Evolutionary conservation across 2,797 vertebrate genomes (phyloP), one percentile per base, ranked within the genome.

Genomic region (Syndactyla subalaris): DNA sequence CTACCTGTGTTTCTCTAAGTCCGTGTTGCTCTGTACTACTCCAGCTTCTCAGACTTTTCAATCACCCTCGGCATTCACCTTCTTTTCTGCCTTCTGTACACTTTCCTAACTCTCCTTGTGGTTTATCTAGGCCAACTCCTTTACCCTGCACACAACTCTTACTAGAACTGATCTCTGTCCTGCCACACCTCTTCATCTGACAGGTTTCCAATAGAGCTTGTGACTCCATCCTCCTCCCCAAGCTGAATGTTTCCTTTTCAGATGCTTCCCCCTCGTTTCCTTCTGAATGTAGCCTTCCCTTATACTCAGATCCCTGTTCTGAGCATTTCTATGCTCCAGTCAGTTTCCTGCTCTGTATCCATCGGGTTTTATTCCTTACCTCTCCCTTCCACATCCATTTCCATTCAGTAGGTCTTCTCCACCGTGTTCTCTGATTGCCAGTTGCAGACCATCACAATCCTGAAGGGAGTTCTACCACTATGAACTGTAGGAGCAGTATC

Each of bases 1-100:
- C 21, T 55, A 14, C 19, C 7, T 39, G 22, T 5, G 2, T 91
- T 91, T 91, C 58, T 89, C 2, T 1, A 16, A 34, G 1, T 72
- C 21, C 49, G 34, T 84, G 6, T 74, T 61, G 39, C 54, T 73
- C 36, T 7, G 3, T 48, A 23, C 27, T 24, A 22, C 46, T 67
- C 29, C 38, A 91, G 14, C 9, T 89, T 68, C 74, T 87, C 46
- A 78, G 34, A 55, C 20, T 68, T 71, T 78, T 75, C 43, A 20
- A 11, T 57, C 19, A 30, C 36, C 19, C 39, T 84, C 62, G 2
- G 14, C 0, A 0, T 72, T 84, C n/a, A 65, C 9, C 1, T 19
- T 39, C 2, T 83, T 71, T 74, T 79, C 68, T 88, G 32, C 70
- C 45, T 68, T 80, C 49, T 7, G 0, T 68, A 17, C 61, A 17